Percentiles rank a stretch among this genome's conserved stretches.
phyloP scores from a whole-genome alignment of 2,113 vertebrate genomes.

The Motacilla alba region DNA sequence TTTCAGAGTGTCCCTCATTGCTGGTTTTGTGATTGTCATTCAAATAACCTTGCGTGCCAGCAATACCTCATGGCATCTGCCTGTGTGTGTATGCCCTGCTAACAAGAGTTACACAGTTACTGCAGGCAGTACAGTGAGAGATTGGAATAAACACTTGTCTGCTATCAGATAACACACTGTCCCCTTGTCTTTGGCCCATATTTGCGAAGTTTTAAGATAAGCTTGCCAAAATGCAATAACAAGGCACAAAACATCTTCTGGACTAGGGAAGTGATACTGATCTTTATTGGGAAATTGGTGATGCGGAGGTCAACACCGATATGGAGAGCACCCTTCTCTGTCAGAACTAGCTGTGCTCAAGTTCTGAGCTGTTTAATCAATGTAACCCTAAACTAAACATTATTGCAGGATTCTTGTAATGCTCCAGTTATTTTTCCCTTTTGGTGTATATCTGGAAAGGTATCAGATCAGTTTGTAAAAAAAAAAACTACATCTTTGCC shows the following conservation, averaged over 20 bases:
- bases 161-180: background rate
- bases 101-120: background rate
- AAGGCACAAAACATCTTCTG: background rate
- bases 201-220: background rate
- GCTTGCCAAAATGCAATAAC: background rate
- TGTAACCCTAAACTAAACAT: background rate
- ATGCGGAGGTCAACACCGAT: accelerated
- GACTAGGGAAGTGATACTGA: background rate
- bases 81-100: background rate
- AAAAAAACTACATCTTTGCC: background rate
- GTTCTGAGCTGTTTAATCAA: background rate
- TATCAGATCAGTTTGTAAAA: background rate
- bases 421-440: background rate
- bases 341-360: background rate
- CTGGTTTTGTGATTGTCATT: background rate
- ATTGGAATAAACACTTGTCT: background rate
- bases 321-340: background rate
- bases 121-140: background rate
- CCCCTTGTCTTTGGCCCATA: background rate
- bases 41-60: background rate
- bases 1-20: background rate
- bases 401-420: background rate
- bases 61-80: background rate
- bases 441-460: background rate
- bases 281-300: background rate